These are phyloP conservation scores for Orthonychiurus folsomi DNA, from an alignment of 2,888 invertebrate genomes.

Conservation along the genomic window DNA sequence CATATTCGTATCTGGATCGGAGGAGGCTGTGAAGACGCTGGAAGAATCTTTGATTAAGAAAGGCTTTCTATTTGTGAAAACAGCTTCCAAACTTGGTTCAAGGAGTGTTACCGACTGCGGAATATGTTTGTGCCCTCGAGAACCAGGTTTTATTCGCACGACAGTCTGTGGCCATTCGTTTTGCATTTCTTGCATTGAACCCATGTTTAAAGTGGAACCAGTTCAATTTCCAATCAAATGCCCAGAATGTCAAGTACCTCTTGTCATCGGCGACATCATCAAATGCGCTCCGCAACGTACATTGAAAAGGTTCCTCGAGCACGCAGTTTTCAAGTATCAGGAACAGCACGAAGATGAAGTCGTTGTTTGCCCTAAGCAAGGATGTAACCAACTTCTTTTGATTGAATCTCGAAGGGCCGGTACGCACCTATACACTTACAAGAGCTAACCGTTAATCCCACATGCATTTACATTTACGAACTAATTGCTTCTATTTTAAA, in stretches of 20 bases:
- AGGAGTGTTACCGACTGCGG: constrained; percentile 7
- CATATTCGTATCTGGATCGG: constrained; percentile 11
- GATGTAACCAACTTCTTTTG: constrained; percentile 14
- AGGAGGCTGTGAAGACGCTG: neutral
- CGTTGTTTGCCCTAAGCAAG: constrained; percentile 13
- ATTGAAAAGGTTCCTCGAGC: constrained; percentile 10
- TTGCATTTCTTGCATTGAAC: constrained; percentile 17
- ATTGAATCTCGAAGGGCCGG: neutral
- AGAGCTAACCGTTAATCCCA: neutral
- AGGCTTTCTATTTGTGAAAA: no score
- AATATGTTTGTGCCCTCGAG: constrained; percentile 9
- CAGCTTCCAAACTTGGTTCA: no score
- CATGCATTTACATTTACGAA: neutral
- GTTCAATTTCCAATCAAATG: constrained; percentile 15
- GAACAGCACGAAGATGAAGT: constrained; percentile 4
- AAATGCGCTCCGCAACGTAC: constrained; percentile 9
- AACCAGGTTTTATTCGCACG: neutral
- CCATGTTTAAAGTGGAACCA: constrained; percentile 15
- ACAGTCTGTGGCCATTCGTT: constrained; percentile 13
- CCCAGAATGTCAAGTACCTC: constrained; percentile 9
- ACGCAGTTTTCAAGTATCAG: neutral
- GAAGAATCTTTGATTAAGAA: neutral
- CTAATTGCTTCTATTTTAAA: neutral
- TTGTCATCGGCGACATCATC: constrained; percentile 13
- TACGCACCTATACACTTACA: neutral